Base-by-base conservation (phyloP, 2,888 invertebrate genomes). In the Platycnemis pennipes region DNA sequence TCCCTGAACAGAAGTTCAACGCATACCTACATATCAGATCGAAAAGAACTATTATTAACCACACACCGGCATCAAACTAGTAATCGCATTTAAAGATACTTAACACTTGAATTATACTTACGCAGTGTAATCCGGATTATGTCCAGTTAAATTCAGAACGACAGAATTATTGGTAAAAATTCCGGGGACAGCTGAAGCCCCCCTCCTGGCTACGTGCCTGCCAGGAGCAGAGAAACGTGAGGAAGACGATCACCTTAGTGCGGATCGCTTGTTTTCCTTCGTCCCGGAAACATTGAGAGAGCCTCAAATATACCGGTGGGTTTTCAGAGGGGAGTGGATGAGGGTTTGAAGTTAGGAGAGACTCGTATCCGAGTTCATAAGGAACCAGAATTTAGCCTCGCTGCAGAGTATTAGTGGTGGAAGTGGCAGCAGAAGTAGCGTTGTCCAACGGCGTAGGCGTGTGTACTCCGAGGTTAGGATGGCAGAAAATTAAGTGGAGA, bases 401-500 rank as follows among this genome's bases (percentile, higher is more conserved):
- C 37, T 3, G 11, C 31, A 77, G 77, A 77, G 31, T 1, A 63
- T 7, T 63, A 53, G 31, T 77, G 77, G 37, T 13, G 8, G 77
- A 37, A 77, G 63, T 7, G 5, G 77, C 77, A n/a, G 63, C 13
- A 49, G 19, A 16, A 19, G 49, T 49, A 19, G 31, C 37, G 3
- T 31, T 77, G 77, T 37, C 77, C 37, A 1, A 13, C 31, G 8
- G 77, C 37, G 8, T 37, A 16, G 77, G 13, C n/a, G 63, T 26
- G 77, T 13, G 26, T 63, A 26, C 77, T 11, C 77, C 37, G 3
- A 13, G 77, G 77, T 77, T 37, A 37, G 37, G 77, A 77, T 77
- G 77, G 19, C 77, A 37, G 77, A 77, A 37, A 77, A 77, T 77
- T 77, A 77, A 77, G 77, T 13, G 77, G 77, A 77, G 77, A 77